Percentiles rank a stretch among this genome's conserved stretches.
Evolutionary conservation across 2,888 invertebrate species (phyloP).

Genomic region (Dolichopus griseipennis): DNA sequence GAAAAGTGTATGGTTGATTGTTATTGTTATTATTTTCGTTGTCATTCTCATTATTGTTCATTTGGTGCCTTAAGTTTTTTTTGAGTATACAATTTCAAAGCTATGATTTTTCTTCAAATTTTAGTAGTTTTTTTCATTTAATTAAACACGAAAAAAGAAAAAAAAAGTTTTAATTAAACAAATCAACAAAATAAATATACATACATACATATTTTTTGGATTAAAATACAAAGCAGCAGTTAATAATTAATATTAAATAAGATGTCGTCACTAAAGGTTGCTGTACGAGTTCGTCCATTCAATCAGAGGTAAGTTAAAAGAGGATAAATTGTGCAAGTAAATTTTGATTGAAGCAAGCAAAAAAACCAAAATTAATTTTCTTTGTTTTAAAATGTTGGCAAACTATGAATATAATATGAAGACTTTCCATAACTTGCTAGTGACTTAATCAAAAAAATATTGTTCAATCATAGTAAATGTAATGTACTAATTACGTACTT

Average conservation of each 20-base stretch:
- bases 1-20: conserved; percentile 1
- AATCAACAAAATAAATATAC: no score
- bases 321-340: neutral
- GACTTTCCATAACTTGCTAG: no score
- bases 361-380: no score
- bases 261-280: conserved; percentile 89
- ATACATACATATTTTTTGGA: no score
- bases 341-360: neutral
- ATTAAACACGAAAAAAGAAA: neutral
- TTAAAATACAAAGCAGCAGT: no score
- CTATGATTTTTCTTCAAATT: neutral
- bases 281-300: conserved; percentile 82
- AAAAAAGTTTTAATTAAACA: no score
- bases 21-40: neutral
- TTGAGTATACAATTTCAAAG: neutral
- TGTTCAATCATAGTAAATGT: no score
- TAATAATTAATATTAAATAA: no score
- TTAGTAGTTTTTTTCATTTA: neutral
- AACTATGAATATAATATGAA: no score
- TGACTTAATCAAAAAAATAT: no score
- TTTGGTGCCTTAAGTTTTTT: neutral
- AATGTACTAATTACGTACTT: no score
- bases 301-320: conserved; percentile 64
- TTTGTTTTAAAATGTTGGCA: no score
- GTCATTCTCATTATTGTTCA: neutral